phyloP scores from a whole-genome alignment of 2,888 invertebrate genomes.

The Acrobasis repandana region DNA sequence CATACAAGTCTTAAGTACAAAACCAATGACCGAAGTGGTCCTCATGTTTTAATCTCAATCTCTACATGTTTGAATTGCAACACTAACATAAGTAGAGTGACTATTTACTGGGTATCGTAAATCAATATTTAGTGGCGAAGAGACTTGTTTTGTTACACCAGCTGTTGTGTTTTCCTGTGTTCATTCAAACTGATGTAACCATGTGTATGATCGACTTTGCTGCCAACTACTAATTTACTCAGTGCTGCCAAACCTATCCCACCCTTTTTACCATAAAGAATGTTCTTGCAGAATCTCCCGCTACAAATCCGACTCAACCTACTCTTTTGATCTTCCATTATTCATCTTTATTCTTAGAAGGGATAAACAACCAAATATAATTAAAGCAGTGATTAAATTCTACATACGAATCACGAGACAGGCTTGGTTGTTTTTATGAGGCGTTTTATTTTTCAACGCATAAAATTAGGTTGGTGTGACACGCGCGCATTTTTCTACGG shows the following conservation, averaged over 20 bases:
- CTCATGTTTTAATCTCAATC: no score
- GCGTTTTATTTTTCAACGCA: slow-evolving; percentile 49
- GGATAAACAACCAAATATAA: slow-evolving; percentile 6
- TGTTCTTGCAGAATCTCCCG: background rate
- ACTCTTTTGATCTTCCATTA: background rate
- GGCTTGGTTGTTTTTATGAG: slow-evolving; percentile 16
- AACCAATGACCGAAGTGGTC: no score
- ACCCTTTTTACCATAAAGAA: slow-evolving; percentile 14
- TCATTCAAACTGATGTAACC: slow-evolving; percentile 16
- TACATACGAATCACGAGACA: background rate
- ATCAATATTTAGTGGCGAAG: background rate
- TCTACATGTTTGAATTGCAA: no score
- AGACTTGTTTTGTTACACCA: background rate
- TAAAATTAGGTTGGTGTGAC: slow-evolving; percentile 48
- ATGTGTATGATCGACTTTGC: background rate
- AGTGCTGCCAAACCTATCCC: slow-evolving; percentile 14
- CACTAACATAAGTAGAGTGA: background rate
- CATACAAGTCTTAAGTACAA: no score
- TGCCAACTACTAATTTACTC: slow-evolving; percentile 10
- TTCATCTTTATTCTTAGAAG: slow-evolving; percentile 6
- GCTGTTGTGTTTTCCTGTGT: background rate
- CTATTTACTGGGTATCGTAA: background rate
- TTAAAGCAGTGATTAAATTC: background rate
- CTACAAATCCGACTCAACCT: background rate
- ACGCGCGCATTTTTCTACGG: slow-evolving; percentile 47